Evolutionary conservation across 2,888 invertebrate genomes (phyloP), one percentile per base, ranked within the genome.

Genomic region (Lathronympha strigana): DNA sequence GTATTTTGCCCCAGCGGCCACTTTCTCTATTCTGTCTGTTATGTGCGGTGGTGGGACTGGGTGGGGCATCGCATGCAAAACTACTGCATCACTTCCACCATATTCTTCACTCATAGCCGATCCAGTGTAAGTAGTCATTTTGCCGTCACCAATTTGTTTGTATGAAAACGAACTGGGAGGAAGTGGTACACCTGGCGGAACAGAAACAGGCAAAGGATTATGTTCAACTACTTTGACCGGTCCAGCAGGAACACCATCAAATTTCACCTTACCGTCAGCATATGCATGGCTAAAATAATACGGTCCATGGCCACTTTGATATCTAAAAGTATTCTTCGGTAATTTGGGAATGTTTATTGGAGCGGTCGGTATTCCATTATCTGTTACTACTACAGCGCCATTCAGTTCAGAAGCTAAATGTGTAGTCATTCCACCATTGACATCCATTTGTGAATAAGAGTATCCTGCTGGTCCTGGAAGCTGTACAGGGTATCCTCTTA

Each of bases 131-230:
- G 68, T 71, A 53, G 72, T 77, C 19, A 74, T 61, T 19, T 72
- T 73, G 11, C 73, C 74, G 33, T 74, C 63, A 4, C 71, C 68
- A n/a, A 74, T 63, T 69, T 82, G 76, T 62, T 74, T 72, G 61
- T 68, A 63, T 11, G 67, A 68, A 67, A 60, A 67, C 25, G 49
- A 23, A 45, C 28, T 50, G n/a, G 28, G 19, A 40, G 53, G 51
- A 19, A 53, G 40, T 9, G 62, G 23, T n/a, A 33, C 15, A 45
- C 43, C 61, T 45, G 40, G 31, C 11, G 33, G 33, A 43, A 28
- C 61, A 6, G 51, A 28, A 38, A 55, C 6, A 40, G 38, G 45
- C 8, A 13, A 2, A 50, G 23, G 31, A 19, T 40, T 50, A 50
- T 25, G 17, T 33, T 50, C 43, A 31, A 57, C n/a, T 23, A 43